These are phyloP conservation scores for Leucopsar rothschildi DNA, from an alignment of 2,113 vertebrate species.

Conservation along the genomic window DNA sequence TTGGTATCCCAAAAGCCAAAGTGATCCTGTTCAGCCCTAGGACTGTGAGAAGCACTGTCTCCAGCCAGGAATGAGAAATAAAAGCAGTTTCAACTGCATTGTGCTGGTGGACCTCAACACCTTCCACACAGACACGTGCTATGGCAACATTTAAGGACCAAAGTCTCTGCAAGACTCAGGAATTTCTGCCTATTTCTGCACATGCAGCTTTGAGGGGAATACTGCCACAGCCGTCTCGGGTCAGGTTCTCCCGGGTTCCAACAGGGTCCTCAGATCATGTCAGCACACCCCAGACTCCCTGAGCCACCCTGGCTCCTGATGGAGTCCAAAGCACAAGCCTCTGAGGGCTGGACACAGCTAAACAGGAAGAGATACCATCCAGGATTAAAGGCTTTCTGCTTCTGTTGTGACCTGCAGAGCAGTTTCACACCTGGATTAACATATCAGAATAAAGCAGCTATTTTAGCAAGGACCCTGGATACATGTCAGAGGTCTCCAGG, in stretches of 20 bases:
- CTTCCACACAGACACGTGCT: background rate
- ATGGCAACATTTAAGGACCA: background rate
- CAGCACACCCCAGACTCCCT: background rate
- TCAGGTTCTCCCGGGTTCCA: background rate
- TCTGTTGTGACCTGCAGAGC: background rate
- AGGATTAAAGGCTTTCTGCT: background rate
- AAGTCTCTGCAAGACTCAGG: background rate
- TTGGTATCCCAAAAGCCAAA: background rate
- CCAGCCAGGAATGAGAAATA: background rate
- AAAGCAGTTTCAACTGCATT: background rate
- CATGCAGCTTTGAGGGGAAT: fast-evolving
- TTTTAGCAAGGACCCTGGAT: background rate
- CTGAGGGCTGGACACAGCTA: background rate
- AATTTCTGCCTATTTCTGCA: background rate
- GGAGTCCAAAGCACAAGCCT: background rate
- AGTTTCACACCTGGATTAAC: fast-evolving
- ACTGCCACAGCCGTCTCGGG: background rate
- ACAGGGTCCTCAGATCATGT: background rate
- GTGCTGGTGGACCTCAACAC: background rate
- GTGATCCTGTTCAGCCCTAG: background rate
- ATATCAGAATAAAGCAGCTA: background rate
- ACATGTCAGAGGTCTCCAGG: background rate
- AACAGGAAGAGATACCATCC: background rate
- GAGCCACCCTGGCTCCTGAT: background rate
- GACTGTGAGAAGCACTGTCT: background rate